Evolutionary conservation across 2,797 vertebrate genomes (phyloP).

Genomic region (Protosalanx chinensis): DNA sequence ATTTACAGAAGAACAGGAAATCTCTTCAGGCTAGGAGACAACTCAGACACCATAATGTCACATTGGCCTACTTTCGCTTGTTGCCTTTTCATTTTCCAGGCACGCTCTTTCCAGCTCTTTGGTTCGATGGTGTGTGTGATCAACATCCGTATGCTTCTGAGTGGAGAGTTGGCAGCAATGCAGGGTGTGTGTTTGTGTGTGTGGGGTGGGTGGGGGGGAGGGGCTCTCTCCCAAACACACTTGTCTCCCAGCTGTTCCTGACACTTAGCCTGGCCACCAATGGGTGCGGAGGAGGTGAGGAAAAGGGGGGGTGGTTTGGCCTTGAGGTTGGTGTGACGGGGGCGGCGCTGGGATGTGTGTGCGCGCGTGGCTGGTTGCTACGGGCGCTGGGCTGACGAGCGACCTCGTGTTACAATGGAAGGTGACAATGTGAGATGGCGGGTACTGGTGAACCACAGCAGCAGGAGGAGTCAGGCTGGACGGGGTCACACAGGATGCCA

Average conservation of each 20-base stretch:
- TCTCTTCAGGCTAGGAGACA: not conserved
- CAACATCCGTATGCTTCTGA: not conserved
- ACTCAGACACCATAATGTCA: not conserved
- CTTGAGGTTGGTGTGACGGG: no score
- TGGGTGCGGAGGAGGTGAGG: not conserved
- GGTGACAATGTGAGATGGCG: conserved; percentile 9
- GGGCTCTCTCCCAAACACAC: not conserved
- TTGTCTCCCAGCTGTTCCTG: conserved; percentile 48
- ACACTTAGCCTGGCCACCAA: conserved; percentile 35
- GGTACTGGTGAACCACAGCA: conserved; percentile 21
- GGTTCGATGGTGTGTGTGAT: conserved; percentile 19
- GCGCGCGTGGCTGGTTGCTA: conserved; percentile 13
- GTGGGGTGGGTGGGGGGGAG: not conserved
- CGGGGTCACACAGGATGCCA: not conserved
- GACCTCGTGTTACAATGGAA: conserved; percentile 32
- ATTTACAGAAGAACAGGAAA: not conserved
- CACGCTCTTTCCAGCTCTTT: no score
- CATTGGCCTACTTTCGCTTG: no score
- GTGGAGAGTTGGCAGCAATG: not conserved
- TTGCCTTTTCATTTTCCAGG: no score
- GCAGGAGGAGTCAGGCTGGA: conserved; percentile 9
- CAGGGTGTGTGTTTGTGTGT: conserved; percentile 15
- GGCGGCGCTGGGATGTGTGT: not conserved
- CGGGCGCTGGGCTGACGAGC: not conserved
- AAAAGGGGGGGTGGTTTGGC: no score